A percentile compares a stretch with the other conserved stretches of the same genome.
These are phyloP conservation scores for Crocodylus rhombifer DNA, from an alignment of 2,797 vertebrate species.

Conservation along the genomic window DNA sequence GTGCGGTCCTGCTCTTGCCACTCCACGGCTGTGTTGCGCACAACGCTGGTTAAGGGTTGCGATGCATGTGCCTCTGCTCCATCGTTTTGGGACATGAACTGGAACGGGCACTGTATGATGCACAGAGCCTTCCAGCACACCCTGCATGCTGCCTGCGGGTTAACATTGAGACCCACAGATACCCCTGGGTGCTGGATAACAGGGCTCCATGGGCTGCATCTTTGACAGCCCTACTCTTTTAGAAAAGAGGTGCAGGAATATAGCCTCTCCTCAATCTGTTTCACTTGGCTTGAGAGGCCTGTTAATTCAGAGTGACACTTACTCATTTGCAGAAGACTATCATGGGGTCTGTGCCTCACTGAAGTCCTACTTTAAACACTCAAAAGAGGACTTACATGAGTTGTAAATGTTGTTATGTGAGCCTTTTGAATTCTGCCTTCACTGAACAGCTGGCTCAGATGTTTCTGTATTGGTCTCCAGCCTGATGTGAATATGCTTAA, in stretches of 20 bases:
- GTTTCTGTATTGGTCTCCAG: conserved; percentile 46
- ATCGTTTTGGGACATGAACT: no score
- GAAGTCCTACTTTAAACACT: not conserved
- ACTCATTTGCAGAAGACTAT: not conserved
- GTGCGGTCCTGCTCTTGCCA: no score
- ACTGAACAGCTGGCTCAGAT: not conserved
- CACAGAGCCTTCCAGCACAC: no score
- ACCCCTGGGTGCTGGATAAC: no score
- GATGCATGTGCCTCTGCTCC: no score
- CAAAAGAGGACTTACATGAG: not conserved
- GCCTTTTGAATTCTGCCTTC: not conserved
- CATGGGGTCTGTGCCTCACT: not conserved
- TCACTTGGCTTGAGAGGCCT: not conserved
- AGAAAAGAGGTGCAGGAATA: not conserved
- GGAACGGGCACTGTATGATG: no score
- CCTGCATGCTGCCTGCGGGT: no score
- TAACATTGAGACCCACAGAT: no score
- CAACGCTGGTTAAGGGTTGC: no score
- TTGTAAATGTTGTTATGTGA: accelerated
- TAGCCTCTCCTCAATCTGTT: accelerated
- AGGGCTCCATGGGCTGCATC: no score
- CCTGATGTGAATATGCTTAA: not conserved
- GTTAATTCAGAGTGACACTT: accelerated
- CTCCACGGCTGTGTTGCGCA: no score
- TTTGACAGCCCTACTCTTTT: no score